These are phyloP conservation scores for Venustoraphidia nigricollis DNA, from an alignment of 2,888 invertebrate species.

Conservation along the genomic window DNA sequence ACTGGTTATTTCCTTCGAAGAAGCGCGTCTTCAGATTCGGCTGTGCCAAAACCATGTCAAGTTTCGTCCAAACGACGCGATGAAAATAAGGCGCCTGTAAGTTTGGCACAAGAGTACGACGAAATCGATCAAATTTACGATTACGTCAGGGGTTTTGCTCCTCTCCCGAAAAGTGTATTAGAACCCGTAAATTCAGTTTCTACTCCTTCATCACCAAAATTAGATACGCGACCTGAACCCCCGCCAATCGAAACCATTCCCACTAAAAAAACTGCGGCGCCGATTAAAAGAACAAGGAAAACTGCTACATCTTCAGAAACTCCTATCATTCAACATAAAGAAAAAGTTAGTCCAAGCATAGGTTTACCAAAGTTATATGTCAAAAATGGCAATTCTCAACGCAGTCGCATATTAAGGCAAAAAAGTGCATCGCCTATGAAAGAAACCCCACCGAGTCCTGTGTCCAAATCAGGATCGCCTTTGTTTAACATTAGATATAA, in stretches of 20 bases:
- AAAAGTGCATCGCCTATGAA: conserved; percentile 59
- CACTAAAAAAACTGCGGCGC: conserved; percentile 54
- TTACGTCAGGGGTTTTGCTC: conserved; percentile 85
- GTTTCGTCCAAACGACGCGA: conserved; percentile 37
- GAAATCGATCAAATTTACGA: conserved; percentile 95
- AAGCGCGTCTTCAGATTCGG: conserved; percentile 64
- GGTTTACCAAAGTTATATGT: conserved; percentile 63
- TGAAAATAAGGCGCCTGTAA: conserved; percentile 39
- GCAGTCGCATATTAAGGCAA: conserved; percentile 50
- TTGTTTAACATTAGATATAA: conserved; percentile 61
- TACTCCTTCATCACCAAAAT: conserved; percentile 23
- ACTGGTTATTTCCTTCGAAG: conserved; percentile 58
- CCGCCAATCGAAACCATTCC: conserved; percentile 88
- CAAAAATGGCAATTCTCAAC: conserved; percentile 54
- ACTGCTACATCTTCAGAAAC: conserved; percentile 31
- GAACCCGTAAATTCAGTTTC: conserved; percentile 41
- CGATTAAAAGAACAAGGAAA: conserved; percentile 59
- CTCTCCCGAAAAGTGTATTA: conserved; percentile 66
- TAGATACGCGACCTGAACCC: conserved; percentile 65
- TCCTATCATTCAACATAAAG: conserved; percentile 21
- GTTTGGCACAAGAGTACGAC: conserved; percentile 67
- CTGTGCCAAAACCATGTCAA: conserved; percentile 27
- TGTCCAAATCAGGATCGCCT: conserved; percentile 56
- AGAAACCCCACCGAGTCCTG: conserved; percentile 48
- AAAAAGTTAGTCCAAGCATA: conserved; percentile 41